phyloP scores from a whole-genome alignment of 2,888 invertebrate genomes.

The Drosophila nr. perissopoda region DNA sequence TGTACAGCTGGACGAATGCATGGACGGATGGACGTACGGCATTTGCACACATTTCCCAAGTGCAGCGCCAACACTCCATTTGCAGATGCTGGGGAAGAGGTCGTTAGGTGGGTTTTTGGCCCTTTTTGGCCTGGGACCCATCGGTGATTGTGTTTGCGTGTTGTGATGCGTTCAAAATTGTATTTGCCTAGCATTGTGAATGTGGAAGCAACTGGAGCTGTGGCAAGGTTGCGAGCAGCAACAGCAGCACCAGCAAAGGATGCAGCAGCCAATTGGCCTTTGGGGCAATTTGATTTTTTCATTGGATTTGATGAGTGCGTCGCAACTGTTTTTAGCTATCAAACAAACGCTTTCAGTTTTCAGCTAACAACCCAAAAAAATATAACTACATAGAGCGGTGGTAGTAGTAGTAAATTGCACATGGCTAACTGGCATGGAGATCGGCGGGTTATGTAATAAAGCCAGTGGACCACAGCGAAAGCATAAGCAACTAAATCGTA shows the following conservation, averaged over 20 bases:
- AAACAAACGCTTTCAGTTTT: conserved; percentile 69
- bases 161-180: conserved; percentile 80
- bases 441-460: conserved; percentile 55
- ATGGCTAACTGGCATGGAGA: not conserved
- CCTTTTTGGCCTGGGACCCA: conserved; percentile 22
- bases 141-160: conserved; percentile 80
- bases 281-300: conserved; percentile 69
- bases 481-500: conserved; percentile 21
- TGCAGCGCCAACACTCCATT: conserved; percentile 73
- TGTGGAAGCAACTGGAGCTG: conserved; percentile 16
- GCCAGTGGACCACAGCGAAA: conserved; percentile 54
- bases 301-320: conserved; percentile 74
- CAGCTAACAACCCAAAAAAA: conserved; percentile 53
- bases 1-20: conserved; percentile 17
- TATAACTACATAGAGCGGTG: not conserved
- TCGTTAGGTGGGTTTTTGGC: not conserved
- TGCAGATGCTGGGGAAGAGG: conserved; percentile 50
- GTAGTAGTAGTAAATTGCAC: conserved; percentile 1
- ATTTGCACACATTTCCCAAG: conserved; percentile 62
- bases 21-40: conserved; percentile 12
- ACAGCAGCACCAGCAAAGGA: conserved; percentile 27
- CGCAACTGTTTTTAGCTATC: conserved; percentile 65
- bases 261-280: conserved; percentile 67
- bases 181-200: conserved; percentile 75
- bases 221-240: conserved; percentile 1